Conservation (phyloP, 1,140 invertebrate species). For the Andricus grossulariae region DNA sequence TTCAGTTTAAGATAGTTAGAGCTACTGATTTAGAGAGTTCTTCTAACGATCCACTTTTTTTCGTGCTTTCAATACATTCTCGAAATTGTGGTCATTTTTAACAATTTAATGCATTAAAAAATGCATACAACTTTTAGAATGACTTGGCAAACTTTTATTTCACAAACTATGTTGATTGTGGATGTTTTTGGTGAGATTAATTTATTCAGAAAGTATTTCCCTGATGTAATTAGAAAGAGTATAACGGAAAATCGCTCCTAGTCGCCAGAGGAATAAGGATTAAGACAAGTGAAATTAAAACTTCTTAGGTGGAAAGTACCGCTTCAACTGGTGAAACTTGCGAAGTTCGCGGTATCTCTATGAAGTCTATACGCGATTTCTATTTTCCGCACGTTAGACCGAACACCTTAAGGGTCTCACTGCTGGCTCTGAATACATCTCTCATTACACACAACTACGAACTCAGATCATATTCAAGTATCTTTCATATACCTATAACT, state of each 20-base stretch:
- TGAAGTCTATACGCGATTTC: background rate
- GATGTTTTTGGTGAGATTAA: background rate
- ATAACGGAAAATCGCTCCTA: background rate
- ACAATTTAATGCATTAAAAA: too few relatives aligned
- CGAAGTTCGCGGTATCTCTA: background rate
- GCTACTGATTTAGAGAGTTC: too few relatives aligned
- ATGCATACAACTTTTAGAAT: too few relatives aligned
- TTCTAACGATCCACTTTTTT: too few relatives aligned
- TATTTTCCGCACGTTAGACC: background rate
- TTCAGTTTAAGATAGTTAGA: too few relatives aligned
- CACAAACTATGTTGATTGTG: too few relatives aligned
- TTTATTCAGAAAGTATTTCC: background rate
- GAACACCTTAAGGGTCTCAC: constrained; percentile 12
- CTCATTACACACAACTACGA: background rate
- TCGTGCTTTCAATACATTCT: too few relatives aligned
- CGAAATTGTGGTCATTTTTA: too few relatives aligned
- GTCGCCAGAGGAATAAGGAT: background rate
- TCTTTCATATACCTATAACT: background rate
- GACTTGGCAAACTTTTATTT: too few relatives aligned
- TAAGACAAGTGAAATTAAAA: constrained; percentile 5
- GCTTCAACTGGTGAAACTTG: background rate
- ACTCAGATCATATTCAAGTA: background rate
- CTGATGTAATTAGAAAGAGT: background rate
- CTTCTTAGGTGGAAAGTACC: background rate
- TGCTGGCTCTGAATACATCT: background rate